Percentiles rank a stretch among this genome's conserved stretches.
These are phyloP conservation scores for Valencia hispanica DNA, from an alignment of 2,797 vertebrate species.

Conservation along the genomic window DNA sequence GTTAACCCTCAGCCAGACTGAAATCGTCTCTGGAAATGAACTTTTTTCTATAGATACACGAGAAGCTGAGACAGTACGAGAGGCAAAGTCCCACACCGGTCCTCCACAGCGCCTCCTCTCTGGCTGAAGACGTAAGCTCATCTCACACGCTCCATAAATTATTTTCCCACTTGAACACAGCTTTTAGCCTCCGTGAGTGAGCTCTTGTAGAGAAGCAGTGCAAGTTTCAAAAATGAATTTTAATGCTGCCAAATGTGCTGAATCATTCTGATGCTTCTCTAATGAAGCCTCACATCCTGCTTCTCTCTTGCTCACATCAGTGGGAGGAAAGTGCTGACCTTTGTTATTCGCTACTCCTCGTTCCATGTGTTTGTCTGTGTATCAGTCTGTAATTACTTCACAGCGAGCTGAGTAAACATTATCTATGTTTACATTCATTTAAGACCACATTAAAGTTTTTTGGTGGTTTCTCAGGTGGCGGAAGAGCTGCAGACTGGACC, in stretches of 20 bases:
- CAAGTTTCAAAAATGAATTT: conserved; percentile 61
- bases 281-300: conserved; percentile 69
- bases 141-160: conserved; percentile 32
- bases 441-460: conserved; percentile 3
- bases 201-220: conserved; percentile 38
- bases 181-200: conserved; percentile 51
- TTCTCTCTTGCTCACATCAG: conserved; percentile 45
- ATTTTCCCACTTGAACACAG: conserved; percentile 35
- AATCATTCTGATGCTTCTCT: conserved; percentile 60
- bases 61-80: conserved; percentile 94
- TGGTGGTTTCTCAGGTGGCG: conserved; percentile 83
- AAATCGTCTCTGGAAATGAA: background rate
- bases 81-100: conserved; percentile 91
- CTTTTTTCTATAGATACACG: conserved; percentile 87
- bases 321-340: conserved; percentile 69
- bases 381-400: conserved; percentile 17
- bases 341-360: conserved; percentile 43
- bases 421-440: conserved; percentile 7
- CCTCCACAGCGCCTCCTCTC: conserved; percentile 89
- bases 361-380: conserved; percentile 25
- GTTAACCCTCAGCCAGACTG: background rate
- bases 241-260: conserved; percentile 69
- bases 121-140: conserved; percentile 91
- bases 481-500: conserved; percentile 93
- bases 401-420: conserved; percentile 23